Base-by-base conservation (phyloP, 1,140 invertebrate species). In the Hyphantria cunea region DNA sequence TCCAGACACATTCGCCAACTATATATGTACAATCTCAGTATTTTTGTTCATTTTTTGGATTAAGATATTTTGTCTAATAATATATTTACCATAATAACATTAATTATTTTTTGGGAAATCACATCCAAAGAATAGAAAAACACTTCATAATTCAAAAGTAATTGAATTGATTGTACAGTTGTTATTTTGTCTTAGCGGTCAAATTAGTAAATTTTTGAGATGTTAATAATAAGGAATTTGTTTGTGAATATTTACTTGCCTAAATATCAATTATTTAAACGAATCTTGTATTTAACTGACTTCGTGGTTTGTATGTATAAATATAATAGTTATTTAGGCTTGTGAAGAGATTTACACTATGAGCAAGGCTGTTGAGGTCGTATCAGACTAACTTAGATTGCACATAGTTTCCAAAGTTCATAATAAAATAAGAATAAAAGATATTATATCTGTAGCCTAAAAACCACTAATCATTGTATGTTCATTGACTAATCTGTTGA, bases 41-140 rank as follows among this genome's bases (percentile, higher is more conserved):
- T 51, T 65, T 68, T 74, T 37, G 49, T 70, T 73, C 68, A 72
- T 82, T 82, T 82, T 82, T 82, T 76, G 53, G 69, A 82, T 63
- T 64, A 56, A 54, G 41, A 65, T 67, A 51, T 69, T 56, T 65
- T 56, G 48, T 15, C 41, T 58, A 56, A 50, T 15, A 33, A 60
- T 50, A 50, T 76, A 68, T 75, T 72, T 67, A 70, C 58, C 72
- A 72, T 60, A 11, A 59, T 41, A 60, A 60, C 14, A 56, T 31
- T 66, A 71, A 70, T 72, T 3, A 25, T 72, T 78, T 76, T 70
- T 64, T 68, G 62, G 64, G 50, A 50, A 59, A 32, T 42, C 32
- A 59, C 45, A 47, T 1, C 49, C 33, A 0, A 41, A 53, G 13
- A 45, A 47, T 47, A 47, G 15, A 48, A 8, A 41, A 59, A 58